These are phyloP conservation scores for Ciconia boyciana DNA, from an alignment of 2,113 vertebrate species.

Conservation along the genomic window DNA sequence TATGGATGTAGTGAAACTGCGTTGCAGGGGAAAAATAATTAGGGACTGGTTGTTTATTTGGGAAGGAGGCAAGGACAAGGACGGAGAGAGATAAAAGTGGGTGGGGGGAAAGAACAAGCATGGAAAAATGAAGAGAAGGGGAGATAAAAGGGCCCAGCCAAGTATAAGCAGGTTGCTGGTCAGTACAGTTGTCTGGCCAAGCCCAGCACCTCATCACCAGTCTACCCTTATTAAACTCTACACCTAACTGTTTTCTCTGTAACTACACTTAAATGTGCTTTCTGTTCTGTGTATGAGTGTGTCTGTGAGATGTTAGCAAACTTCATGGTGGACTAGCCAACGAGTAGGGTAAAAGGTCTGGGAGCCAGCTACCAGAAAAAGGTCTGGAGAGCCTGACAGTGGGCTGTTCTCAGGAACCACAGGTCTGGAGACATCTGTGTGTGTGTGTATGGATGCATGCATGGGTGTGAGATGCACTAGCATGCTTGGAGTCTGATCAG, in stretches of 20 bases:
- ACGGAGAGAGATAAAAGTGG: background rate
- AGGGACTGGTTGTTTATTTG: background rate
- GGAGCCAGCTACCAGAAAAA: background rate
- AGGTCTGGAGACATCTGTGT: background rate
- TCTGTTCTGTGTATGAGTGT: background rate
- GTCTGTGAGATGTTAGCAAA: background rate
- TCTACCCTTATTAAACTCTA: background rate
- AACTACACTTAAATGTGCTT: background rate
- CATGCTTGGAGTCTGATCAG: background rate
- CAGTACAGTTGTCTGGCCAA: background rate
- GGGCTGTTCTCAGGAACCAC: background rate
- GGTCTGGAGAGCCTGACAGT: background rate
- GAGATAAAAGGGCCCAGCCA: background rate
- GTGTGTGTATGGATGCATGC: background rate
- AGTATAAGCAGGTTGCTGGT: background rate
- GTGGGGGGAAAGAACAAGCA: fast-evolving
- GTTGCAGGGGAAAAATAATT: background rate
- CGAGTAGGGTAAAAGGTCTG: background rate
- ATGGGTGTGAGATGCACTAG: background rate
- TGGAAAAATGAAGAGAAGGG: background rate
- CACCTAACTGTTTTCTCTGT: background rate
- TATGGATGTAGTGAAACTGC: background rate
- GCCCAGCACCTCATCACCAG: background rate
- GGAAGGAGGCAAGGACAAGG: background rate
- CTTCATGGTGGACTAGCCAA: background rate